Evolutionary conservation across 2,888 invertebrate genomes (phyloP), one percentile per base, ranked within the genome.

Genomic region (Pteria penguin): DNA sequence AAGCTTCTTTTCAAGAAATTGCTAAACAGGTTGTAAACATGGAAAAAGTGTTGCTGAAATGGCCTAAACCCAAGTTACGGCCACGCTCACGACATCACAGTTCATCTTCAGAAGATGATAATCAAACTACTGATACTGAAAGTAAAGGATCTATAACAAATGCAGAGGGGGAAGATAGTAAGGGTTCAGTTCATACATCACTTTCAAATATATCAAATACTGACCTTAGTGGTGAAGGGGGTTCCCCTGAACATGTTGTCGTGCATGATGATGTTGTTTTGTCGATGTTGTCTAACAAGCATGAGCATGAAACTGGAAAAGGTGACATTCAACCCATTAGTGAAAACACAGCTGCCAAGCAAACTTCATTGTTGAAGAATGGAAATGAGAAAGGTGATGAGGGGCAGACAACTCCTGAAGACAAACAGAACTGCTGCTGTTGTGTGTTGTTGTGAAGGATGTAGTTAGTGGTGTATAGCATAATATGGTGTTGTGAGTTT

Each of bases 41-140:
- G 67, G 89, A 90, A 71, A 84, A 81, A 33, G 89, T 90, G n/a
- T 75, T 91, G n/a, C 58, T 80, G 52, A 73, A 75, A 45, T 89
- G 89, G 89, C 88, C 87, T 4, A 65, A 82, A 1, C 57, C 55
- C 2, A 65, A 57, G 24, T n/a, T 54, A 14, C 76, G 85, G 45
- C 80, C 85, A n/a, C 75, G 75, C 3, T 75, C 75, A 2, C 79
- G 88, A 2, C 89, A 89, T 70, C 89, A 89, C 72, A 89, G 89
- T 54, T 88, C 88, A 1, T 89, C 89, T 1, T 89, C 89, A 1
- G 89, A 89, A 80, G 89, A 89, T 71, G 57, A 71, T 18, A 80
- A 76, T 4, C 78, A 75, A 14, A 74, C 80, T 2, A 54, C 60
- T 18, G 76, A 78, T 18, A 68, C 55, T 58, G 75, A 76, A 24